Evolutionary conservation across 2,113 vertebrate genomes (phyloP), one percentile per base, ranked within the genome.

Genomic region (Sakesphorus luctuosus): DNA sequence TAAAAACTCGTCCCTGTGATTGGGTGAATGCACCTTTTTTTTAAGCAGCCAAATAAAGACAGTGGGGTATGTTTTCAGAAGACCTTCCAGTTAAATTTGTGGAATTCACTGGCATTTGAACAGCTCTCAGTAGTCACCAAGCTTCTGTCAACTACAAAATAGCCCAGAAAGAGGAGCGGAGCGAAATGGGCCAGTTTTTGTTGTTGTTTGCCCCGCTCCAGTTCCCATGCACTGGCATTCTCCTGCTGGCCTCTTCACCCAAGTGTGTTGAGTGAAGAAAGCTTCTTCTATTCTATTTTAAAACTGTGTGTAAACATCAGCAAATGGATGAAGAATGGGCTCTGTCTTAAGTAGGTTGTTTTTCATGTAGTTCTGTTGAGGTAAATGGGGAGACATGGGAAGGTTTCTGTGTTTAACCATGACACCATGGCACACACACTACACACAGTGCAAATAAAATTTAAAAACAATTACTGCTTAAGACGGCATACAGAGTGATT

Each of bases 241-340:
- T 96, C 88, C 82, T 84, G 52, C 96, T 94, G 88, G 93, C 96
- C 96, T 96, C 96, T 96, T 95, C 92, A 96, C 92, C 93, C 95
- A 91, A 94, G 90, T 93, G 88, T 84, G 92, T 84, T 87, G 96
- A 96, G 96, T 94, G 96, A 96, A 96, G 95, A 95, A 96, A 94
- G 92, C 92, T 89, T 36, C 91, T 95, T 91, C 92, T 94, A 89
- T 94, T 97, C 90, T 95, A 0, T 91, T 96, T 91, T 94, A 94
- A 96, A 96, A 93, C 95, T 94, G 87, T 96, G 87, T 85, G 89
- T 94, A 90, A 94, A 95, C 95, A 94, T 58, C 85, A 94, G 90
- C 93, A 96, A 94, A 94, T 78, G 81, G 84, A 65, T 66, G 66
- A 95, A 97, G 81, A 96, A 97, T 95, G 73, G 88, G 56, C 88